A percentile compares a stretch with the other conserved stretches of the same genome.
These are phyloP conservation scores for Drosophila macrothrix DNA, from an alignment of 2,888 invertebrate species.

Conservation along the genomic window DNA sequence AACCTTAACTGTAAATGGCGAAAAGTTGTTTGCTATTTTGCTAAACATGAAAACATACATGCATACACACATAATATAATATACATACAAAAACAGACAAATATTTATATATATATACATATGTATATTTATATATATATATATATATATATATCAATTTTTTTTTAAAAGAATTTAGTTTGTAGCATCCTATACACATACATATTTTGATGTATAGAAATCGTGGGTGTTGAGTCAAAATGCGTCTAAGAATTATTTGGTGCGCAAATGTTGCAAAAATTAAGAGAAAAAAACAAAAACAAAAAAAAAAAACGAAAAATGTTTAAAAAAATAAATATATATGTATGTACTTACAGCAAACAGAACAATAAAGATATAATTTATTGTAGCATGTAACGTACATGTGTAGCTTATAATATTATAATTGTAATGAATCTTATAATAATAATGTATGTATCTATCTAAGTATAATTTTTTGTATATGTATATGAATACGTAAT, in stretches of 20 bases:
- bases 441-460: conserved; percentile 53
- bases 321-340: conserved; percentile 4
- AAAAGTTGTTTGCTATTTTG: conserved; percentile 5
- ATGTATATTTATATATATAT: conserved; percentile 17
- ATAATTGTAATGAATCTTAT: conserved; percentile 12
- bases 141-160: conserved; percentile 13
- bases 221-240: conserved; percentile 69
- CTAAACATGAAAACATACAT: conserved; percentile 22
- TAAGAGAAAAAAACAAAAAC: neutral
- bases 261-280: conserved; percentile 42
- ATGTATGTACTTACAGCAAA: conserved; percentile 35
- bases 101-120: conserved; percentile 9
- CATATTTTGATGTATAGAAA: conserved; percentile 43
- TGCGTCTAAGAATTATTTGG: conserved; percentile 60
- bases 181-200: conserved; percentile 32
- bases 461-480: conserved; percentile 61
- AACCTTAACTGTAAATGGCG: conserved; percentile 37
- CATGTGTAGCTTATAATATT: conserved; percentile 62
- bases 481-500: conserved; percentile 67
- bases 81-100: neutral
- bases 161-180: conserved; percentile 62
- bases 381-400: conserved; percentile 68
- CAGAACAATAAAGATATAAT: conserved; percentile 72
- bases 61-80: conserved; percentile 10
- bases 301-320: conserved; percentile 11